Evolutionary conservation across 2,888 invertebrate genomes (phyloP), one percentile per base, ranked within the genome.

Genomic region (Geophilus truncorum): DNA sequence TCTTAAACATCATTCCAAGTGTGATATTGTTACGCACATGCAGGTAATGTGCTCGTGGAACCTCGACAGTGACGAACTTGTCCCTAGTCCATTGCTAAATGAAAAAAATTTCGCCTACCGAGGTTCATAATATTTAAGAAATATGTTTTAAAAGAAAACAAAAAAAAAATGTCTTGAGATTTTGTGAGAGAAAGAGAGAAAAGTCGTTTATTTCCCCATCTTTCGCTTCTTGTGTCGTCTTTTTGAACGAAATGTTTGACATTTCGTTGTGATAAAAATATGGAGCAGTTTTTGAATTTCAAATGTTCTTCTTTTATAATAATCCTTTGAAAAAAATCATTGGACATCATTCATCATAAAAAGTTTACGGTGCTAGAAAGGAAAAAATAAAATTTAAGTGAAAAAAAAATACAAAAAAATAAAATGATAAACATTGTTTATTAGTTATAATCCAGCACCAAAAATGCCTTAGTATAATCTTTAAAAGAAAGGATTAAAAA

Each of bases 391-490:
- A 18, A n/a, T 18, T 18, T 51, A 18, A n/a, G 18, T 12, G 40
- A 40, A 40, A 40, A 40, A 51, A 51, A n/a, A 6, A 9, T 6
- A 32, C 32, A 4, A 32, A 51, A 51, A 70, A 62, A 62, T 6
- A 21, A 23, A 70, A 70, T 25, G 70, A 28, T 45, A 78, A 45
- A 40, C 40, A 78, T 79, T 79, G 28, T 79, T 51, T 32, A 62
- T 45, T 28, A 78, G 34, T 78, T 25, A 75, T 76, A 80, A 75
- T 80, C 80, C 80, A 80, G 80, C 80, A 80, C 80, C 76, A 79
- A 80, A 80, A 76, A 80, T 80, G 80, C 80, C 80, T 80, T 80
- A 80, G 80, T 80, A 70, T 76, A 70, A 70, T 70, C 70, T 70
- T 70, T 70, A 70, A 70, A 70, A 70, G 28, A 28, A 70, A 70